Percentiles rank a stretch among this genome's conserved stretches.
phyloP scores from a whole-genome alignment of 1,140 invertebrate genomes.

The Zaprionus taronus region DNA sequence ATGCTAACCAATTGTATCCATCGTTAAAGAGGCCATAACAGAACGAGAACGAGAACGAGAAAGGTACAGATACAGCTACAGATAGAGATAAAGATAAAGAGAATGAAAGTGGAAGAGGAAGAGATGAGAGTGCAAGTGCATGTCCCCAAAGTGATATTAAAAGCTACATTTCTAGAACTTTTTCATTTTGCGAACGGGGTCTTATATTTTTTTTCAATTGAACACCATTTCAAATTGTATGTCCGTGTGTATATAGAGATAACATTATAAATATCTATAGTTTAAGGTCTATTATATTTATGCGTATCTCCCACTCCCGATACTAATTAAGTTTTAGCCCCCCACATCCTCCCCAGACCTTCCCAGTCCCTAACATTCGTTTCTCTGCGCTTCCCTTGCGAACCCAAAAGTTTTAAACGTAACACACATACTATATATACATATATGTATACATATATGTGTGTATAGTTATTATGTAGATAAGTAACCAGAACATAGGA shows the following conservation, averaged over 20 bases:
- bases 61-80: neutral
- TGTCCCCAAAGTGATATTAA: constrained; percentile 61
- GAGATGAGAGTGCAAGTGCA: constrained; percentile 33
- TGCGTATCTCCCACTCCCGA: constrained; percentile 57
- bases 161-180: constrained; percentile 36
- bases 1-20: constrained; percentile 43
- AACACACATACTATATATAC: neutral
- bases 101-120: neutral
- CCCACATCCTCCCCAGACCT: constrained; percentile 6
- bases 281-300: constrained; percentile 49
- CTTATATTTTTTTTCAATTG: constrained; percentile 31
- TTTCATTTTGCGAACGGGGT: constrained; percentile 53
- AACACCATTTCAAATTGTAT: constrained; percentile 21
- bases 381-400: constrained; percentile 74
- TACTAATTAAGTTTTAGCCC: constrained; percentile 54
- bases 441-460: constrained; percentile 12
- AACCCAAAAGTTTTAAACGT: constrained; percentile 73
- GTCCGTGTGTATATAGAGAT: constrained; percentile 32
- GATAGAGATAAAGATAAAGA: neutral
- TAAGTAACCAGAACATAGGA: constrained; percentile 26
- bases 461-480: constrained; percentile 22
- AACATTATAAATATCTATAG: constrained; percentile 44
- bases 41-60: constrained; percentile 16
- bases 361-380: constrained; percentile 10
- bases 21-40: constrained; percentile 56